A percentile compares a stretch with the other conserved stretches of the same genome.
Conservation (phyloP, 2,797 vertebrate genomes). For the Diceros bicornis region DNA sequence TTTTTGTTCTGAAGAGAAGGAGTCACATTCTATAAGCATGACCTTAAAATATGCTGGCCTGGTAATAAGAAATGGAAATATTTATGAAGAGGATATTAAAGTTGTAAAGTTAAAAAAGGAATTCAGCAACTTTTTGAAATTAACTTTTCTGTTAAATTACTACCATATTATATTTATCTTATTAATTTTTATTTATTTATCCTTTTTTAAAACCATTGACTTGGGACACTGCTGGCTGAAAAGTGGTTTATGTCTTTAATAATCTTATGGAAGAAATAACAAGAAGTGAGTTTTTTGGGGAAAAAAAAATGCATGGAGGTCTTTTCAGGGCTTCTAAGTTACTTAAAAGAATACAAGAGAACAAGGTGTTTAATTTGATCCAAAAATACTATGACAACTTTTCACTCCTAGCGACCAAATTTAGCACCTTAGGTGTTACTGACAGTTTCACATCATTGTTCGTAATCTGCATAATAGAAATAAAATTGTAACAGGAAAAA, state of each 20-base stretch:
- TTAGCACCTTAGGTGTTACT: constrained; percentile 65
- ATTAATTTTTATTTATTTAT: background rate
- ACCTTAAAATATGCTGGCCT: background rate
- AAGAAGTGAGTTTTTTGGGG: background rate
- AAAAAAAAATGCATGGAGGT: background rate
- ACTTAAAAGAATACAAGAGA: constrained; percentile 50
- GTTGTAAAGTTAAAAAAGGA: background rate
- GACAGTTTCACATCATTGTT: constrained; percentile 75
- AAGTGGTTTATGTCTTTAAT: constrained; percentile 62
- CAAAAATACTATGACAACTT: constrained; percentile 67
- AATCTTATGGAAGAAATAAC: constrained; percentile 71
- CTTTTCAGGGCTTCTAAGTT: constrained; percentile 62
- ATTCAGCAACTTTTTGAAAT: background rate
- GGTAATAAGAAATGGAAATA: background rate
- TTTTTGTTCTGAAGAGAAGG: background rate
- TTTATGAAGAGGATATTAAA: background rate
- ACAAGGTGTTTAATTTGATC: constrained; percentile 68
- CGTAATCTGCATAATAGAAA: constrained; percentile 81
- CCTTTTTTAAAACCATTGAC: background rate
- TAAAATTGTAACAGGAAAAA: constrained; percentile 55
- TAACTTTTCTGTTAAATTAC: background rate
- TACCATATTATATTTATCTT: background rate
- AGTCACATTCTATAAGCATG: background rate
- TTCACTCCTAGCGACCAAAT: constrained; percentile 46
- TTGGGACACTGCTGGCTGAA: background rate